Base-by-base conservation (phyloP, 1,140 invertebrate genomes). In the Neuroterus valhalla region DNA sequence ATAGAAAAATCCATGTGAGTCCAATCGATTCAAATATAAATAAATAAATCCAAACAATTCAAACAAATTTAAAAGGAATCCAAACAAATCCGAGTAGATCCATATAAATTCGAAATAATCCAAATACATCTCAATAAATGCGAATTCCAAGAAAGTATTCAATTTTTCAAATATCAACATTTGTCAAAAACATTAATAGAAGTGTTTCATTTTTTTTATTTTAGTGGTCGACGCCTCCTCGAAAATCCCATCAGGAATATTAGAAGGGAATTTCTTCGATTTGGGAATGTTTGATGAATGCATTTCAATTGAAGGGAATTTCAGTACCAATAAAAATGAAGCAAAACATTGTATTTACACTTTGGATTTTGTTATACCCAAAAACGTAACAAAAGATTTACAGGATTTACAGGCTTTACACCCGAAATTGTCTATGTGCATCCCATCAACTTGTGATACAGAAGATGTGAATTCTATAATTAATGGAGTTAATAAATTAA, bases 221-320 rank as follows among this genome's bases (percentile, higher is more conserved):
- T 23, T 70, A 89, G 87, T 89, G 86, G 11, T 86, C 3, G 87
- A 89, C 69, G 81, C 88, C 2, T 84, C 82, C 42, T 82, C 85
- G 8, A 89, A 87, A 72, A 73, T 86, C 26, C 86, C 82, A 17
- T 76, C 78, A 4, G 88, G 88, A 12, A 77, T 89, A 14, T 50
- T 89, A 1, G 42, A 69, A 55, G 88, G 87, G 8, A 83, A 88
- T 72, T 21, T 85, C 0, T 72, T 78, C 11, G 82, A 86, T 71
- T 69, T 88, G 3, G 88, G 88, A 38, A 81, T 85, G 70, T 88
- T 76, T 68, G 82, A 86, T 19, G 86, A 89, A 76, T 89, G 88
- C 70, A 46, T 85, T 3, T 12, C 70, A 14, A 45, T 83, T 11
- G 55, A 74, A 21, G 78, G 70, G 2, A 42, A 68, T 14, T 71